Conservation (phyloP, 2,797 vertebrate species). For the Manis javanica region DNA sequence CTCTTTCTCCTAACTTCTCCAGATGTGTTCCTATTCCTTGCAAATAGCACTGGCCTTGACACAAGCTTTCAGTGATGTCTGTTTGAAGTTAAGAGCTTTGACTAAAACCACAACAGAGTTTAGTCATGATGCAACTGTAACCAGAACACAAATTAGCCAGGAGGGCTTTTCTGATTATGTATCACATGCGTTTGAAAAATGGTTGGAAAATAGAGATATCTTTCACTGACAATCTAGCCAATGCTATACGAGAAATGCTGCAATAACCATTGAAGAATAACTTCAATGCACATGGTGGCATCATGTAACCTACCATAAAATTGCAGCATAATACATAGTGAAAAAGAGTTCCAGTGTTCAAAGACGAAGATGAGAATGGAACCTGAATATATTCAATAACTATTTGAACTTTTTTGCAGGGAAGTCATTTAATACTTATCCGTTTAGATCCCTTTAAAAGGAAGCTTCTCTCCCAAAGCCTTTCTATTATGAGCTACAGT, state of each 20-base stretch:
- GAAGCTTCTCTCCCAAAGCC: slow-evolving; percentile 57
- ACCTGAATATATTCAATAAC: slow-evolving; percentile 54
- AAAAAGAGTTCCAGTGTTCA: slow-evolving; percentile 63
- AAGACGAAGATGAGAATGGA: slow-evolving; percentile 46
- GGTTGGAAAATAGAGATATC: slow-evolving; percentile 53
- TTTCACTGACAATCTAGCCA: not conserved
- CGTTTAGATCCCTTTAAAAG: slow-evolving; percentile 69
- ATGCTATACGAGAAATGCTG: not conserved
- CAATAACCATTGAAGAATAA: slow-evolving; percentile 59
- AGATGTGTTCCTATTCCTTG: not conserved
- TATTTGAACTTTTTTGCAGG: slow-evolving; percentile 57
- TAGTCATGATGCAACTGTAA: not conserved
- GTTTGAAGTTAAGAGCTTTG: slow-evolving; percentile 34
- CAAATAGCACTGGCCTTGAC: not conserved
- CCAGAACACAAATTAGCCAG: not conserved
- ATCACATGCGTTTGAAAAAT: not conserved
- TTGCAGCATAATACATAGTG: not conserved
- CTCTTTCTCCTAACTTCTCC: not conserved
- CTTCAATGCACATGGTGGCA: slow-evolving; percentile 15
- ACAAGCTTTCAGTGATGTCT: not conserved
- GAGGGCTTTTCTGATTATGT: not conserved
- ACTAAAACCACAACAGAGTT: not conserved
- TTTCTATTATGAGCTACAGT: slow-evolving; percentile 64
- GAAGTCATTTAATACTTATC: slow-evolving; percentile 64
- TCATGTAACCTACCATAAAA: slow-evolving; percentile 59